A percentile compares a stretch with the other conserved stretches of the same genome.
Evolutionary conservation across 2,888 invertebrate species (phyloP).

Genomic region (Drosophila macrospina): DNA sequence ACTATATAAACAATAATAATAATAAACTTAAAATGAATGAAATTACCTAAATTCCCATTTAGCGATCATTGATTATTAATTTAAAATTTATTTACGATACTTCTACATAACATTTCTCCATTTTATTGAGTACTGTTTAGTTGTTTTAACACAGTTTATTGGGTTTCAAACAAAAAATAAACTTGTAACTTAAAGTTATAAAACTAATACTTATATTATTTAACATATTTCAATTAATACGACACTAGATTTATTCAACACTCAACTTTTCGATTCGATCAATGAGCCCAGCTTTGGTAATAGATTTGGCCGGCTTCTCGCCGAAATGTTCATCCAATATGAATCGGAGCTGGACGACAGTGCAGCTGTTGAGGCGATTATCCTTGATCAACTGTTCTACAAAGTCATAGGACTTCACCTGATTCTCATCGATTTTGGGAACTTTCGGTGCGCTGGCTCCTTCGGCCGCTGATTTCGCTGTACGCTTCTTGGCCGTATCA

Average conservation of each 20-base stretch:
- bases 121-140: background rate
- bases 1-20: no score
- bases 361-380: conserved; percentile 60
- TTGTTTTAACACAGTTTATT: conserved; percentile 3
- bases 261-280: conserved; percentile 51
- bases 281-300: conserved; percentile 65
- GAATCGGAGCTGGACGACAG: conserved; percentile 64
- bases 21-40: no score
- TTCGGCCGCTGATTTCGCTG: conserved; percentile 32
- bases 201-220: background rate
- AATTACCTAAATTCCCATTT: no score
- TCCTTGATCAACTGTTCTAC: conserved; percentile 63
- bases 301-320: conserved; percentile 41
- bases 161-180: background rate
- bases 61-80: no score
- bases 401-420: conserved; percentile 60
- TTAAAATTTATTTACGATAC: background rate
- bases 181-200: background rate
- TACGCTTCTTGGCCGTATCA: conserved; percentile 66
- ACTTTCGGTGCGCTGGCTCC: conserved; percentile 60
- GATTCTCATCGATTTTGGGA: conserved; percentile 60
- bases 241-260: background rate
- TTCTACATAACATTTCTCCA: background rate
- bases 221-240: background rate
- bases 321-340: conserved; percentile 71